Percentiles rank a stretch among this genome's conserved stretches.
phyloP scores from a whole-genome alignment of 2,888 invertebrate species.

The Dasysyrphus albostriatus region DNA sequence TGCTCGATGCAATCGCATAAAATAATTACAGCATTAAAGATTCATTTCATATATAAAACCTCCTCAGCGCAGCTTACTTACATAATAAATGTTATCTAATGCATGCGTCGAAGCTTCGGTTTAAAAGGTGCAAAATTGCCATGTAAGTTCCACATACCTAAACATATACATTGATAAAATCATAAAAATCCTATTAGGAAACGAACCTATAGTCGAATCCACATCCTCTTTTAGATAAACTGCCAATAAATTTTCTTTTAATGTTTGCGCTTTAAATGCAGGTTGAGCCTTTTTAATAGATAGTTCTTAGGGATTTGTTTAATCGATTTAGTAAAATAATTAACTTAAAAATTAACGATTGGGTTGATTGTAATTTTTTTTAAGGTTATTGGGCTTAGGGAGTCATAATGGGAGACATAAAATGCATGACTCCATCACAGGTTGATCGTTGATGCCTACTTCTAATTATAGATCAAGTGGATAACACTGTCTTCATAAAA shows the following conservation, averaged over 20 bases:
- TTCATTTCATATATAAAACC: background rate
- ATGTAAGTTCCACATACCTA: no score
- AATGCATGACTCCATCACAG: background rate
- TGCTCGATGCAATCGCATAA: background rate
- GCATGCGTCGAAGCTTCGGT: background rate
- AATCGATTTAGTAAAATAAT: background rate
- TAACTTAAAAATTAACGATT: background rate
- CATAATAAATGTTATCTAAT: background rate
- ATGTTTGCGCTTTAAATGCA: background rate
- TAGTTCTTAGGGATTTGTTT: background rate
- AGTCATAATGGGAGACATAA: background rate
- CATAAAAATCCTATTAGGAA: slow-evolving; percentile 7
- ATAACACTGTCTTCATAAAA: no score
- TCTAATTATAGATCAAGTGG: no score
- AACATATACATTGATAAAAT: background rate
- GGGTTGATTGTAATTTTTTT: background rate
- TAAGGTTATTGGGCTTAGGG: background rate
- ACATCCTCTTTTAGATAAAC: background rate
- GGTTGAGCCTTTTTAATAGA: slow-evolving; percentile 4
- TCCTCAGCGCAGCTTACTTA: background rate
- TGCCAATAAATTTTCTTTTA: background rate
- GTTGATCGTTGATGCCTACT: background rate
- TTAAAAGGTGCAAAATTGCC: background rate
- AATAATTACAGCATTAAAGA: background rate
- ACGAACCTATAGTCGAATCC: background rate